A percentile compares a stretch with the other conserved stretches of the same genome.
These are phyloP conservation scores for Campylomormyrus tamandua DNA, from an alignment of 2,113 vertebrate species.

Conservation along the genomic window DNA sequence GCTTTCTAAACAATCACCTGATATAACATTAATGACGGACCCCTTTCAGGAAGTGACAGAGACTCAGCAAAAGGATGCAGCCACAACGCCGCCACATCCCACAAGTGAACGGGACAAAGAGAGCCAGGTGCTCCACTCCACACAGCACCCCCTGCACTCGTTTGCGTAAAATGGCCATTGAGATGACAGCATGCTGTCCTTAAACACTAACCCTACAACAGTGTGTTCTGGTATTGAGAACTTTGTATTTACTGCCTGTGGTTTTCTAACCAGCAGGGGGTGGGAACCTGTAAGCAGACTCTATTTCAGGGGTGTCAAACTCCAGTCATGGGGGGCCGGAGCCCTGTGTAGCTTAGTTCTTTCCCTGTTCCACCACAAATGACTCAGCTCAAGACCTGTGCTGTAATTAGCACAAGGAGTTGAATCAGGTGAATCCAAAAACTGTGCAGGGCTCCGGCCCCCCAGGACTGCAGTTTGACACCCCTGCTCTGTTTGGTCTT, in stretches of 20 bases:
- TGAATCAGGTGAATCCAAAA: too few species aligned
- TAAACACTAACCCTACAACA: not conserved
- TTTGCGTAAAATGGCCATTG: not conserved
- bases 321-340: too few species aligned
- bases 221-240: not conserved
- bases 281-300: not conserved
- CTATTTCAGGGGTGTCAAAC: not conserved
- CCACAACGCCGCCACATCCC: slow-evolving; percentile 44
- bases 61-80: slow-evolving; percentile 45
- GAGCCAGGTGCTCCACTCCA: slow-evolving; percentile 53
- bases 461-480: too few species aligned
- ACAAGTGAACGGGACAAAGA: slow-evolving; percentile 44
- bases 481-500: not conserved
- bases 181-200: not conserved
- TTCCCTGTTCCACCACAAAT: too few species aligned
- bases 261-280: not conserved
- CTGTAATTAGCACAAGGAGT: too few species aligned
- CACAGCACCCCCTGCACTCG: not conserved
- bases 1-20: not conserved
- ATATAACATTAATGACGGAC: not conserved
- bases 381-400: too few species aligned
- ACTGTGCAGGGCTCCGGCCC: too few species aligned
- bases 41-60: slow-evolving; percentile 34
- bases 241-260: not conserved
- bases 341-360: too few species aligned